Evolutionary conservation across 1,140 invertebrate genomes (phyloP), one percentile per base, ranked within the genome.

Genomic region (Tribolium castaneum): DNA sequence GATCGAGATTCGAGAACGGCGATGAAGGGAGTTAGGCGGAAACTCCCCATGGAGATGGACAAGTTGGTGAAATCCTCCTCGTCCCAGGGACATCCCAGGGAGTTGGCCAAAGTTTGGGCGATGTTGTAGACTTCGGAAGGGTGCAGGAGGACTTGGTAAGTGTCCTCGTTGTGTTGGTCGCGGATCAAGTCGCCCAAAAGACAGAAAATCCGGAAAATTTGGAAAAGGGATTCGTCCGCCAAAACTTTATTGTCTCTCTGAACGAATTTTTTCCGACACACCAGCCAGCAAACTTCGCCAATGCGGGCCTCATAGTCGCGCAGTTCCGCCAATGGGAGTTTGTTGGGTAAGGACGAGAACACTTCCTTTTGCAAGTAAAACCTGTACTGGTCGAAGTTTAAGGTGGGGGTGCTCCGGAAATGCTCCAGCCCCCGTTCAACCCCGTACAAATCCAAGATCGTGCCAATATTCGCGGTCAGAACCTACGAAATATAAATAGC

Each of bases 191-290:
- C 94, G 1, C 90, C 92, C 1, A 95, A 86, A 2, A 94, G 88
- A 82, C 94, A 95, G 86, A 94, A 95, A 78, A 95, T 92, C 80
- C 93, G 88, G 86, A 94, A 95, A 56, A 96, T 87, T 83, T 94
- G 91, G 84, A 93, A 94, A 2, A 93, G 88, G 50, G 91, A 92
- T 19, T 90, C 88, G 78, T 93, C 91, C 13, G 88, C 86, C 76
- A 94, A 91, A 6, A 92, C 83, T 1, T 89, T 87, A 80, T 90
- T 88, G 49, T 91, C 89, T 75, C 91, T 86, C 1, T 88, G 83
- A 5, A 92, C 80, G 78, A 90, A 92, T 30, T 89, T 88, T 83
- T 91, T 92, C 25, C 90, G 89, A 83, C 93, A 95, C 0, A 95
- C 89, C 51, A 94, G 86, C 94, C 94, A 96, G 84, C 93, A 94